Percentiles rank a stretch among this genome's conserved stretches.
These are phyloP conservation scores for Aurelia sp. DNA, from an alignment of 30 jellyfish, hydroid and myxozoan species.

Conservation along the genomic window DNA sequence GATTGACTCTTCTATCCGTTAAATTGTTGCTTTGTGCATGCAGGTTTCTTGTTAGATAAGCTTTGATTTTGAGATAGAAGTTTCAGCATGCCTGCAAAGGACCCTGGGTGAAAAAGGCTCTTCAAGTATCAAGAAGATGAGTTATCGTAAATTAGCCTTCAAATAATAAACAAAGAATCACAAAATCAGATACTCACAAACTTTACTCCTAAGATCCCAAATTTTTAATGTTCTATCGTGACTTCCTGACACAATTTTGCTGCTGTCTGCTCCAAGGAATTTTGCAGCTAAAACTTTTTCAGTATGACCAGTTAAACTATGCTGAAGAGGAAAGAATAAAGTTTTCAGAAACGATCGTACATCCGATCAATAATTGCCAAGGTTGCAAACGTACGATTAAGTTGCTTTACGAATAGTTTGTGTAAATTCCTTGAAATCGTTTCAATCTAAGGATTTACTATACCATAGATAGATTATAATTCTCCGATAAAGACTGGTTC, in stretches of 20 bases:
- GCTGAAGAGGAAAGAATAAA: constrained; percentile 64
- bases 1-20: not conserved
- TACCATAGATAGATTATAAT: too few species aligned
- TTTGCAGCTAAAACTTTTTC: constrained; percentile 92
- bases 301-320: constrained; percentile 94
- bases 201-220: constrained; percentile 98
- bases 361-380: not conserved
- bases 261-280: constrained; percentile 94
- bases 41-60: too few species aligned
- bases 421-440: too few species aligned
- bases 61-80: too few species aligned
- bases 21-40: not conserved
- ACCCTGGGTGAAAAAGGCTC: too few species aligned
- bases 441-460: too few species aligned
- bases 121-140: too few species aligned
- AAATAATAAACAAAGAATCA: not conserved
- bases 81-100: too few species aligned
- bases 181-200: constrained; percentile 67
- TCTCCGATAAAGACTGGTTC: too few species aligned
- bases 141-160: too few species aligned
- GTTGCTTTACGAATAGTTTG: too few species aligned
- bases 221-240: constrained; percentile 92
- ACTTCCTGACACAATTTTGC: constrained; percentile 97
- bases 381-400: too few species aligned
- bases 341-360: not conserved